These are phyloP conservation scores for Apis cerana DNA, from an alignment of 1,140 invertebrate species.

Conservation along the genomic window DNA sequence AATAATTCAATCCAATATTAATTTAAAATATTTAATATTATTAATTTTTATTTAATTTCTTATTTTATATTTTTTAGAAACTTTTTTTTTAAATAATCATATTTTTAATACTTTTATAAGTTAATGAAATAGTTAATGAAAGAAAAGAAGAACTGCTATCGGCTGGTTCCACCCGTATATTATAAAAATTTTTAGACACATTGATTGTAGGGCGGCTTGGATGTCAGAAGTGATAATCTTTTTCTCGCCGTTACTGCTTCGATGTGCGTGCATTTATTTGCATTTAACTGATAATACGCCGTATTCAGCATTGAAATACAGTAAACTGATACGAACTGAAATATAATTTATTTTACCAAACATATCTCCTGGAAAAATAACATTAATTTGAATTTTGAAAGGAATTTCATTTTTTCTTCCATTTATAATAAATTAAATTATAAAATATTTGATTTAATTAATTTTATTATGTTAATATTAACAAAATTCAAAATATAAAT, in stretches of 20 bases:
- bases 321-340: conserved; percentile 42
- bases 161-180: conserved; percentile 32
- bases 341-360: conserved; percentile 33
- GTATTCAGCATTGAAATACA: conserved; percentile 50
- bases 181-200: conserved; percentile 45
- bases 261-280: conserved; percentile 48
- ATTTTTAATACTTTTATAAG: background rate
- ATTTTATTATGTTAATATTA: background rate
- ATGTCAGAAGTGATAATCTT: conserved; percentile 31
- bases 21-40: background rate
- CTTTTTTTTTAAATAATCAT: background rate
- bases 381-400: background rate
- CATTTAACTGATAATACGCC: conserved; percentile 51
- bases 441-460: background rate
- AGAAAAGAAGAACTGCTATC: conserved; percentile 31
- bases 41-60: background rate
- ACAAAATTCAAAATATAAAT: too few relatives aligned
- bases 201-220: conserved; percentile 43
- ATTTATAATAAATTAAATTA: background rate
- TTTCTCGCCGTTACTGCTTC: conserved; percentile 42
- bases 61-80: background rate
- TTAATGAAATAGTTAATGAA: background rate
- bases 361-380: conserved; percentile 13
- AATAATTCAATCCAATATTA: background rate
- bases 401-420: background rate